Percentiles rank a stretch among this genome's conserved stretches.
Evolutionary conservation across 2,888 invertebrate species (phyloP).

Genomic region (Galerucella pusilla): DNA sequence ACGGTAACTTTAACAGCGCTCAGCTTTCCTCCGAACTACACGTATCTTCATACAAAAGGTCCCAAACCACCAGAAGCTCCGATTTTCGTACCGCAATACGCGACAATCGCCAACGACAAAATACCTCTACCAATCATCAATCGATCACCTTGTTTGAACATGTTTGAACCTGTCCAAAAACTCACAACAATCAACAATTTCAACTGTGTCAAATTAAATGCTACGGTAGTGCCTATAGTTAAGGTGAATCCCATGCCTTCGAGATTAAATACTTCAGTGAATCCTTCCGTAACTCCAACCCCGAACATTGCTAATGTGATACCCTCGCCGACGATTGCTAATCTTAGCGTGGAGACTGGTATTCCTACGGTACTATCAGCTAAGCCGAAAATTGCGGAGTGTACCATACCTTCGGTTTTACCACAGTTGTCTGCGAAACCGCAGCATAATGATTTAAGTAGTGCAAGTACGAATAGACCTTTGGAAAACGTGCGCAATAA

Average conservation of each 20-base stretch:
- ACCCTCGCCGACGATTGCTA: constrained; percentile 26
- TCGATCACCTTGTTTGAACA: constrained; percentile 60
- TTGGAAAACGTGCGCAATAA: constrained; percentile 47
- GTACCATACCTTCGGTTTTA: constrained; percentile 33
- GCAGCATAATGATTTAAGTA: constrained; percentile 21
- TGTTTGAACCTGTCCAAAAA: constrained; percentile 62
- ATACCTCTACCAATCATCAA: constrained; percentile 61
- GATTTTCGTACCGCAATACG: constrained; percentile 61
- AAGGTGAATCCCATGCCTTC: constrained; percentile 63
- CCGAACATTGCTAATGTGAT: constrained; percentile 21
- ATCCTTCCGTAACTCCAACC: constrained; percentile 13
- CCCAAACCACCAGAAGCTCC: constrained; percentile 61
- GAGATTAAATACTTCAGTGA: constrained; percentile 54
- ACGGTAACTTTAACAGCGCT: constrained; percentile 62
- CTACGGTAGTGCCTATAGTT: constrained; percentile 65
- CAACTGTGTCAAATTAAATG: constrained; percentile 64
- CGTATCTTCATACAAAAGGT: constrained; percentile 63
- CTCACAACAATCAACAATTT: constrained; percentile 61
- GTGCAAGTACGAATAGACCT: constrained; percentile 44
- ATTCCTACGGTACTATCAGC: constrained; percentile 62
- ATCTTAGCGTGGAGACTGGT: constrained; percentile 61
- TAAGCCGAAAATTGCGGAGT: constrained; percentile 55
- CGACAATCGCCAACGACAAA: constrained; percentile 60
- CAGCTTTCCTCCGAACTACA: constrained; percentile 61
- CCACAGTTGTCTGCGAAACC: constrained; percentile 39